phyloP scores from a whole-genome alignment of 2,113 vertebrate genomes.

The Chunga burmeisteri region DNA sequence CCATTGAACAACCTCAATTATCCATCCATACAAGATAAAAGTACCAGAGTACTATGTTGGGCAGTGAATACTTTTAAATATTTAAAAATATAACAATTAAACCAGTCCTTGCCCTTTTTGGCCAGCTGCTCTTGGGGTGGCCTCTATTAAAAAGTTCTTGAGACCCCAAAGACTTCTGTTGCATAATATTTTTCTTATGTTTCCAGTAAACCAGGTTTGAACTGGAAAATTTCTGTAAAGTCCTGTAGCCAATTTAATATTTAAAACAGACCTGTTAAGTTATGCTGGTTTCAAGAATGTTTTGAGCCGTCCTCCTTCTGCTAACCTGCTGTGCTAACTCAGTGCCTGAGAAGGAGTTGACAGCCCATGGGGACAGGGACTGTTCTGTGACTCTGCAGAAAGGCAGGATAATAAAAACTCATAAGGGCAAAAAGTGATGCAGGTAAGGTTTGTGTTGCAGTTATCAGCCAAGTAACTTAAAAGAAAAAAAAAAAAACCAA shows the following conservation, averaged over 20 bases:
- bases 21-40: neutral
- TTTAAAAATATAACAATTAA: neutral
- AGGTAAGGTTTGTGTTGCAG: neutral
- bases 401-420: neutral
- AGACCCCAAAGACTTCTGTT: neutral
- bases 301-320: neutral
- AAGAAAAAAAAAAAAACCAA: neutral
- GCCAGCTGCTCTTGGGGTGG: neutral
- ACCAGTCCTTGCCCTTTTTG: neutral
- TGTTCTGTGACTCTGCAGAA: neutral
- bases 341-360: neutral
- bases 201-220: conserved; percentile 2
- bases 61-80: neutral
- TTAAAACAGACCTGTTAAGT: neutral
- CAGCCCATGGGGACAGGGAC: neutral
- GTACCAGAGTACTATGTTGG: neutral
- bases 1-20: neutral
- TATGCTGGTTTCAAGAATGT: neutral
- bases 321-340: conserved; percentile 17
- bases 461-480: neutral
- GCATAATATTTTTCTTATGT: neutral
- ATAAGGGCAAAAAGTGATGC: neutral
- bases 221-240: neutral
- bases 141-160: neutral
- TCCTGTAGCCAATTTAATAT: neutral